Percentiles rank a stretch among this genome's conserved stretches.
These are phyloP conservation scores for Ceyx melanurus DNA, from an alignment of 2,113 vertebrate genomes.

Conservation along the genomic window DNA sequence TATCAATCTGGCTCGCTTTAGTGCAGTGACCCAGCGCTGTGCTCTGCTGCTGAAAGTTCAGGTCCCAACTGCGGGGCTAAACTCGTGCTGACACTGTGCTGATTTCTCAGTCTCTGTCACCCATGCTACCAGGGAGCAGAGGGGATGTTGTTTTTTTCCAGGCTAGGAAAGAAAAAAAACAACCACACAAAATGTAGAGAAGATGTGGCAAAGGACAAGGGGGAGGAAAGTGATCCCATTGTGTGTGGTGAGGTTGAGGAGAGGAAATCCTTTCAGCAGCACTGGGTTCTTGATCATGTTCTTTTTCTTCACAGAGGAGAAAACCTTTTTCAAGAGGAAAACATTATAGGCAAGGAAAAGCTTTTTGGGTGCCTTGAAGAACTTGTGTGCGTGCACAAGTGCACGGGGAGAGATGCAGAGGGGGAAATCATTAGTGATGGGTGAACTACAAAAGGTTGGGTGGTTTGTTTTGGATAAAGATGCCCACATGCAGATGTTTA, in stretches of 20 bases:
- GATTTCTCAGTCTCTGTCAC: slow-evolving; percentile 18
- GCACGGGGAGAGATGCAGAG: background rate
- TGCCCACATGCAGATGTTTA: background rate
- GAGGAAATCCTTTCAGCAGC: background rate
- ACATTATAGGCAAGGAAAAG: background rate
- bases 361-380: background rate
- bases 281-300: rapidly evolving
- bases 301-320: background rate
- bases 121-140: background rate
- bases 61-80: slow-evolving; percentile 44
- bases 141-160: background rate
- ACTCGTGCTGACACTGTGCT: slow-evolving; percentile 27
- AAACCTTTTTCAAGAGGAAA: background rate
- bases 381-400: background rate
- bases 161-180: background rate
- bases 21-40: background rate
- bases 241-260: background rate
- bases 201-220: background rate
- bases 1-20: slow-evolving; percentile 41
- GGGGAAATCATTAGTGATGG: background rate
- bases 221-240: rapidly evolving
- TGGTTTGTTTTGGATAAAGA: slow-evolving; percentile 37
- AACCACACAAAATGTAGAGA: rapidly evolving
- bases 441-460: background rate
- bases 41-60: background rate